These are phyloP conservation scores for Rafetus swinhoei DNA, from an alignment of 2,113 vertebrate genomes.

Conservation along the genomic window DNA sequence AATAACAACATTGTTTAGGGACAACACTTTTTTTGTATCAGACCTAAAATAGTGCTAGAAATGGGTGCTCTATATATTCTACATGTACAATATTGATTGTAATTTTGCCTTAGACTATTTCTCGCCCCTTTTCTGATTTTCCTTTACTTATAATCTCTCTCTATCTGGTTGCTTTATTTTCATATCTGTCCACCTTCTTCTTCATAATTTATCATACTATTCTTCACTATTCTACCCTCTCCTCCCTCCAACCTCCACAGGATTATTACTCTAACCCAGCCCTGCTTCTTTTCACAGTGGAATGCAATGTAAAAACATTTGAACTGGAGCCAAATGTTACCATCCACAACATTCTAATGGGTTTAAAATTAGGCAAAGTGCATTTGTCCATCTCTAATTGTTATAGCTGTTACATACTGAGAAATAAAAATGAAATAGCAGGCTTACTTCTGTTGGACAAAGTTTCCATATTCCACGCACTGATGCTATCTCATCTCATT, in stretches of 20 bases:
- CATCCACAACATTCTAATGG: background rate
- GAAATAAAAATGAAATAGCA: background rate
- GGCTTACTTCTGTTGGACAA: background rate
- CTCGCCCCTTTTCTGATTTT: background rate
- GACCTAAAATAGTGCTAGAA: background rate
- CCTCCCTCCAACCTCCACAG: accelerated
- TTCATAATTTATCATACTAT: background rate
- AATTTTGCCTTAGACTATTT: background rate
- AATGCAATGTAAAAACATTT: background rate
- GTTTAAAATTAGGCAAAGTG: background rate
- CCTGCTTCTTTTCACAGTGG: accelerated
- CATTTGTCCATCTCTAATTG: background rate
- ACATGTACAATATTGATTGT: background rate
- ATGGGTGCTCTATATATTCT: background rate
- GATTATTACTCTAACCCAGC: background rate
- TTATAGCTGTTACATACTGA: background rate
- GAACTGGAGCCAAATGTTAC: background rate
- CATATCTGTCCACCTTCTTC: background rate
- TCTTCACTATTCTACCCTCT: background rate
- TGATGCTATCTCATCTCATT: background rate
- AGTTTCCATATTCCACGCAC: background rate
- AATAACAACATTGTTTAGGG: background rate
- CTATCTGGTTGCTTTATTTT: background rate
- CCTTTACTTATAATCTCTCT: background rate
- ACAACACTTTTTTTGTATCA: background rate